Evolutionary conservation across 2,797 vertebrate species (phyloP).

Genomic region (Discoglossus pictus): DNA sequence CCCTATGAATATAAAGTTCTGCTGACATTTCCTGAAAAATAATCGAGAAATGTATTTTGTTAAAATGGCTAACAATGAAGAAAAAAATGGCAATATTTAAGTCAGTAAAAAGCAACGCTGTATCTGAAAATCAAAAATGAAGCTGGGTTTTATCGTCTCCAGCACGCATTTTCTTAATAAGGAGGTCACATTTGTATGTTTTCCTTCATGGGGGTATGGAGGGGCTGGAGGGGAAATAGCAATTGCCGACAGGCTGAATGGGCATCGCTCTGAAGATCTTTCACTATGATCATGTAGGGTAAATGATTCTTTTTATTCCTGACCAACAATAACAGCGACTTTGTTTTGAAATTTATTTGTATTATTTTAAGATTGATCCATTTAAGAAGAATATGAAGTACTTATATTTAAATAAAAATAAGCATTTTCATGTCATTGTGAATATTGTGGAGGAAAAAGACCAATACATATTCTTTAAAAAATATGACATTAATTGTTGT

Average conservation of each 20-base stretch:
- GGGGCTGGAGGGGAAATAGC: slow-evolving; percentile 13
- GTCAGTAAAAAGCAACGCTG: not conserved
- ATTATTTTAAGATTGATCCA: slow-evolving; percentile 1
- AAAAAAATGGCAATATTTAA: not conserved
- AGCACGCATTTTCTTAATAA: not conserved
- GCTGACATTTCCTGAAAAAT: too few relatives aligned
- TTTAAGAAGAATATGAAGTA: too few relatives aligned
- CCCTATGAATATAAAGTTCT: too few relatives aligned
- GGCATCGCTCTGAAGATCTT: slow-evolving; percentile 17
- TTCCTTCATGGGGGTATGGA: slow-evolving; percentile 16
- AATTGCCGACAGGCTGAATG: slow-evolving; percentile 25
- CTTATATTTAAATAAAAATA: too few relatives aligned
- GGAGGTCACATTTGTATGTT: slow-evolving; percentile 20
- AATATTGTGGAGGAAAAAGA: too few relatives aligned
- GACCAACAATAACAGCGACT: slow-evolving; percentile 19
- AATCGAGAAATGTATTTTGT: too few relatives aligned
- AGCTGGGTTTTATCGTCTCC: not conserved
- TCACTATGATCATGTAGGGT: slow-evolving; percentile 27
- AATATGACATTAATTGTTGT: too few relatives aligned
- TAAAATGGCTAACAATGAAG: slow-evolving; percentile 3
- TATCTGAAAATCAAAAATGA: slow-evolving; percentile 4
- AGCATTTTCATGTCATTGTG: too few relatives aligned
- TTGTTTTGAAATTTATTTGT: slow-evolving; percentile 1
- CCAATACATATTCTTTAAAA: too few relatives aligned
- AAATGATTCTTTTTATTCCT: slow-evolving; percentile 35